A percentile compares a stretch with the other conserved stretches of the same genome.
Evolutionary conservation across 2,888 invertebrate species (phyloP).

Genomic region (Serrognathus titanus): DNA sequence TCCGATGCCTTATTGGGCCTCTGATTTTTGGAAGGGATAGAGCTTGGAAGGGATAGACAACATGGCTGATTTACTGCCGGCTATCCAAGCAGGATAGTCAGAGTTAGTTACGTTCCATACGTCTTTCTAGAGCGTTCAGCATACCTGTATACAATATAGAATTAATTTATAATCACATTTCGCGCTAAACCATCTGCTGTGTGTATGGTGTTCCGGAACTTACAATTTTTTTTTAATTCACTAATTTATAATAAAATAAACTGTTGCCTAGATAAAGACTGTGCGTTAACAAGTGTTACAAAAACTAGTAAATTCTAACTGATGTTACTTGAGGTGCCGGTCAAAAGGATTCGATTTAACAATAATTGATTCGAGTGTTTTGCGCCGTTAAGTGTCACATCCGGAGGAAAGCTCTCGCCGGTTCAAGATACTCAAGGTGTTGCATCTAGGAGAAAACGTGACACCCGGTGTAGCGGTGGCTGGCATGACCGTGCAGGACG

Average conservation of each 20-base stretch:
- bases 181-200: background rate
- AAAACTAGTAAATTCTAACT: background rate
- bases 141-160: conserved; percentile 27
- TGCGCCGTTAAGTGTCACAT: background rate
- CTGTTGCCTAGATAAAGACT: background rate
- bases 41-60: conserved; percentile 40
- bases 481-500: conserved; percentile 53
- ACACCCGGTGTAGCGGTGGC: conserved; percentile 42
- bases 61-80: conserved; percentile 50
- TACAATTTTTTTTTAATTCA: too few relatives aligned
- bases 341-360: background rate
- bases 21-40: too few relatives aligned
- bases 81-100: conserved; percentile 26
- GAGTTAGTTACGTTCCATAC: conserved; percentile 44
- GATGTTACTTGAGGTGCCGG: background rate
- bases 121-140: conserved; percentile 26
- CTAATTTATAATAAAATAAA: too few relatives aligned
- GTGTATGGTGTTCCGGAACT: too few relatives aligned
- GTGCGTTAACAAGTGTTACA: background rate
- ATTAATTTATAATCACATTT: background rate
- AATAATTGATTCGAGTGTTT: background rate
- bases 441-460: conserved; percentile 44
- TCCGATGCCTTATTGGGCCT: too few relatives aligned
- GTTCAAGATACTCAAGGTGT: conserved; percentile 36
- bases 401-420: background rate